A percentile compares a stretch with the other conserved stretches of the same genome.
These are phyloP conservation scores for Akabosia matsudoensis DNA, from an alignment of 1,140 invertebrate species.

Conservation along the genomic window DNA sequence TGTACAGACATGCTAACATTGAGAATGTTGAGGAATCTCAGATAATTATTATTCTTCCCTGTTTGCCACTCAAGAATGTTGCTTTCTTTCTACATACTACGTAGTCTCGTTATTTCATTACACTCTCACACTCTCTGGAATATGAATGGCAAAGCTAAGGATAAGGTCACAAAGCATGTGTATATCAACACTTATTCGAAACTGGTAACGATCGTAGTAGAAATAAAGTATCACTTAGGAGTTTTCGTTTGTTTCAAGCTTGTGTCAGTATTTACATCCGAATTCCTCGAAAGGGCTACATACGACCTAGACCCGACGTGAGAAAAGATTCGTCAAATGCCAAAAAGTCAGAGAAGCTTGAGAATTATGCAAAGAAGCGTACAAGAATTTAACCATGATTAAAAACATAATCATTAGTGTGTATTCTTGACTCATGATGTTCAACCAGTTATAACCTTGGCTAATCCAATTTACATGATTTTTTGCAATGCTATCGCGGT, in stretches of 20 bases:
- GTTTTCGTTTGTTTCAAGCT: not conserved
- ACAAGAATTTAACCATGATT: no score
- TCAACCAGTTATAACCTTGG: not conserved
- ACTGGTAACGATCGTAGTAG: no score
- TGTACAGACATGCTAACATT: not conserved
- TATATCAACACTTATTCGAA: conserved; percentile 12
- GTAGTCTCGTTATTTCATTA: not conserved
- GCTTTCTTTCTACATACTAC: not conserved
- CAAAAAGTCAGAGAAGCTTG: not conserved
- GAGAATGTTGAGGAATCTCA: conserved; percentile 19
- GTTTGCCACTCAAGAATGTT: conserved; percentile 24
- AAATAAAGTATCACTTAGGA: not conserved
- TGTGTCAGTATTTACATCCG: not conserved
- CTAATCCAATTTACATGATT: conserved; percentile 1
- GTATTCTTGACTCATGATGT: no score
- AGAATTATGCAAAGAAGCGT: no score
- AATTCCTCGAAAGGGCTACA: not conserved
- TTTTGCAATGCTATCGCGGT: no score
- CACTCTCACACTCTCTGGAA: not conserved
- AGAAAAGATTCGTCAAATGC: conserved; percentile 2
- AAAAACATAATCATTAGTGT: no score
- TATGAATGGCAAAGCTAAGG: not conserved
- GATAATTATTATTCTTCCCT: conserved; percentile 24
- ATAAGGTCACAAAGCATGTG: conserved; percentile 9
- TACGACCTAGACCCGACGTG: not conserved